Evolutionary conservation across 2,888 invertebrate species (phyloP).

Genomic region (Hydrotaea diabolus): DNA sequence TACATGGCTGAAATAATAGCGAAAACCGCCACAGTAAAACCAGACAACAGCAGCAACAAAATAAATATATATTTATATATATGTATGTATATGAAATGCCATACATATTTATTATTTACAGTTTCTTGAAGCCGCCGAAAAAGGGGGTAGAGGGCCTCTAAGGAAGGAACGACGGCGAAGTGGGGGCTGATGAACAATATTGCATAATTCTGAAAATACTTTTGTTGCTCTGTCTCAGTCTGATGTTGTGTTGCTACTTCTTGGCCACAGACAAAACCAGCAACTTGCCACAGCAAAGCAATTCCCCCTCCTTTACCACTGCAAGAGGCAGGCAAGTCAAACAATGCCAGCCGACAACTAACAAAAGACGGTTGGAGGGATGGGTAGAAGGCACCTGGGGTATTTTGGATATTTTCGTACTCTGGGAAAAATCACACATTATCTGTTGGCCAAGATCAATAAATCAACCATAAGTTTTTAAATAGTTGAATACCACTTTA

Average conservation of each 20-base stretch:
- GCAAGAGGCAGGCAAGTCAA: background rate
- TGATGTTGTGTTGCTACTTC: background rate
- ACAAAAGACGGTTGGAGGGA: background rate
- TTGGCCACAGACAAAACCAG: constrained; percentile 41
- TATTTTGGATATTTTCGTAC: constrained; percentile 45
- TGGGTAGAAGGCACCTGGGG: background rate
- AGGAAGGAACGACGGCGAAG: too few species aligned
- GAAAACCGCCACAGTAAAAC: constrained; percentile 29
- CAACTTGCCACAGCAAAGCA: constrained; percentile 66
- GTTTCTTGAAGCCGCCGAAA: background rate
- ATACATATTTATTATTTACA: constrained; percentile 41
- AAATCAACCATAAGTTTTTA: constrained; percentile 70
- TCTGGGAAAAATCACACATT: constrained; percentile 78
- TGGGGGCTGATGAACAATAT: background rate
- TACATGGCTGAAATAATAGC: constrained; percentile 21
- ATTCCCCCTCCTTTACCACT: constrained; percentile 39
- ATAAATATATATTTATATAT: constrained; percentile 43
- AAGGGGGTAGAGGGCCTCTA: background rate
- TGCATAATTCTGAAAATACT: constrained; percentile 38
- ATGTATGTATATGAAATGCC: constrained; percentile 47
- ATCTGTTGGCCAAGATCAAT: constrained; percentile 77
- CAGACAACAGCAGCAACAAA: constrained; percentile 37
- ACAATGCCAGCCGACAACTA: background rate
- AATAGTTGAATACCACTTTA: constrained; percentile 27
- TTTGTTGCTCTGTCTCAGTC: background rate